Evolutionary conservation across 1,140 invertebrate genomes (phyloP), one percentile per base, ranked within the genome.

Genomic region (Tetragnatha versicolor): DNA sequence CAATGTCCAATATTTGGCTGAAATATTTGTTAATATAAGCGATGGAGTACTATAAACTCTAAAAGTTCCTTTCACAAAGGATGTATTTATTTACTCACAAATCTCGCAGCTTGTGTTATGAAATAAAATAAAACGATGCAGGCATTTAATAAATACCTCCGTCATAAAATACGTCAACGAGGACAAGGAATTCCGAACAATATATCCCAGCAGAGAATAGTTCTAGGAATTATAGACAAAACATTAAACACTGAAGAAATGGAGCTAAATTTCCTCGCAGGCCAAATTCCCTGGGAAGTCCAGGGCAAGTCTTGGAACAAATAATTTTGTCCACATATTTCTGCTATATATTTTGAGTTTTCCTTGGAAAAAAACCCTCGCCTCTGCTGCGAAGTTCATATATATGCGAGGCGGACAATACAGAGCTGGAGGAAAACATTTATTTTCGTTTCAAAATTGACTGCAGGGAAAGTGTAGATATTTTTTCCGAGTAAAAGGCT

Each of bases 361-460:
- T 45, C 42, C 35, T n/a, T n/a, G n/a, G n/a, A n/a, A n/a, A 37
- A 45, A 35, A 42, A 42, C 42, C 39, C 35, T 22, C 17, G 55
- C 29, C 2, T 58, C 55, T n/a, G 20, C 61, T 42, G 7, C 9
- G 35, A 65, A 42, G 33, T 39, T 37, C 25, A 42, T 39, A 37
- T 42, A 25, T 45, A 45, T 65, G 37, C 12, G 39, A n/a, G n/a
- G n/a, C n/a, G 61, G 61, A 42, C 61, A 45, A 45, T 65, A 65
- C 1, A 39, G 33, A 39, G 27, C 9, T 17, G 29, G 20, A 60
- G 35, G n/a, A 63, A 65, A 39, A 65, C 61, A 65, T 65, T 42
- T 63, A 63, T 63, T 65, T 65, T 65, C 61, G 22, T 31, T 65
- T 25, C 17, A 37, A 65, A 65, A 65, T 65, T 65, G 61, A 65